These are phyloP conservation scores for Aphelinus certus DNA, from an alignment of 1,140 invertebrate species.

Conservation along the genomic window DNA sequence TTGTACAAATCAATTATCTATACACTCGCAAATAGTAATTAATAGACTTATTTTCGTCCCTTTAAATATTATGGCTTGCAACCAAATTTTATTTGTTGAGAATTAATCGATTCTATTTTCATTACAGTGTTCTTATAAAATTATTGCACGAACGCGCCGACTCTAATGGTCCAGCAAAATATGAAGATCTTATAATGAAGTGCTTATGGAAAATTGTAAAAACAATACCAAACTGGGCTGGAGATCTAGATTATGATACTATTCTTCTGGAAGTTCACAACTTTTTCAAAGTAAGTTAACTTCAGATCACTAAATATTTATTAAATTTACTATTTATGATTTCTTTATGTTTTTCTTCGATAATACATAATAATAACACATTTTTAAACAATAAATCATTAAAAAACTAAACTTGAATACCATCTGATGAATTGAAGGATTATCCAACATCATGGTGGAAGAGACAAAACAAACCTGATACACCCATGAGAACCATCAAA, in stretches of 20 bases:
- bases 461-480: conserved; percentile 80
- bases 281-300: conserved; percentile 73
- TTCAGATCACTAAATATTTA: neutral
- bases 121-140: conserved; percentile 77
- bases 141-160: conserved; percentile 79
- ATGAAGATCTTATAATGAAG: conserved; percentile 86
- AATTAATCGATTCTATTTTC: conserved; percentile 32
- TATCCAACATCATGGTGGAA: conserved; percentile 84
- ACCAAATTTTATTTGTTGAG: neutral
- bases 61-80: neutral
- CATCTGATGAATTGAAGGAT: conserved; percentile 65
- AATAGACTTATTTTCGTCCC: no score
- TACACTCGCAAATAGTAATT: no score
- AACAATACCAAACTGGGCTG: conserved; percentile 78
- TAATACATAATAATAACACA: neutral
- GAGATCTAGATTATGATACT: conserved; percentile 81
- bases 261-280: conserved; percentile 85
- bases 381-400: conserved; percentile 2
- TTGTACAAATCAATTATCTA: no score
- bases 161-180: conserved; percentile 74
- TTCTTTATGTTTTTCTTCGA: neutral
- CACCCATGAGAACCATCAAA: conserved; percentile 88
- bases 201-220: conserved; percentile 89
- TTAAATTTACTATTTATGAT: neutral
- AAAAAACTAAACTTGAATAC: neutral